phyloP scores from a whole-genome alignment of 2,888 invertebrate genomes.

The Nomada hirtipes region DNA sequence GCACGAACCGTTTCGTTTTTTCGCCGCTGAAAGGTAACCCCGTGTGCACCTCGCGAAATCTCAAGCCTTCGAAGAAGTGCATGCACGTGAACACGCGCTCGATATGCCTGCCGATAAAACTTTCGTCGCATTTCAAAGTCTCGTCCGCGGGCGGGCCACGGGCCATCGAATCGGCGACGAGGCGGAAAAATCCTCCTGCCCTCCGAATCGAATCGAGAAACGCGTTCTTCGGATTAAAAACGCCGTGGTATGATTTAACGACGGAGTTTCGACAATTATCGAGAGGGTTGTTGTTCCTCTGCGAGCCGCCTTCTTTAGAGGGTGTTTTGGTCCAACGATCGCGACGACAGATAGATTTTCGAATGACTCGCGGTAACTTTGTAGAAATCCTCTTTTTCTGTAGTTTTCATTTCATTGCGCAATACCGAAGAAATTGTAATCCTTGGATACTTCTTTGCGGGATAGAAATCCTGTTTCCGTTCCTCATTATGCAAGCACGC shows the following conservation, averaged over 20 bases:
- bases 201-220: background rate
- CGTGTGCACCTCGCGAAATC: conserved; percentile 62
- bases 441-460: too few species aligned
- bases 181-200: conserved; percentile 61
- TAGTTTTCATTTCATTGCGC: background rate
- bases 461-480: background rate
- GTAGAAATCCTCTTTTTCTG: too few species aligned
- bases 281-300: conserved; percentile 10
- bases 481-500: background rate
- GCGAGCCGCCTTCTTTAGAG: background rate
- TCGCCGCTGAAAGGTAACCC: conserved; percentile 36
- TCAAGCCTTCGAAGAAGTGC: conserved; percentile 35
- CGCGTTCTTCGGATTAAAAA: conserved; percentile 43
- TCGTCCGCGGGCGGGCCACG: conserved; percentile 61
- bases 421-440: too few species aligned
- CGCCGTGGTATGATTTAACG: conserved; percentile 36
- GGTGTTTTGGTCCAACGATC: background rate
- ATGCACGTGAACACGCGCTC: conserved; percentile 22
- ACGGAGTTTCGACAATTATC: conserved; percentile 40
- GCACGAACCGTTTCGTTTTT: conserved; percentile 49
- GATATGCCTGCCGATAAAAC: conserved; percentile 67
- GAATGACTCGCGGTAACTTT: too few species aligned
- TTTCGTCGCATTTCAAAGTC: conserved; percentile 73
- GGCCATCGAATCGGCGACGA: conserved; percentile 65
- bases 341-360: background rate